phyloP scores from a whole-genome alignment of 2,113 vertebrate genomes.

The Crotalus tigris region DNA sequence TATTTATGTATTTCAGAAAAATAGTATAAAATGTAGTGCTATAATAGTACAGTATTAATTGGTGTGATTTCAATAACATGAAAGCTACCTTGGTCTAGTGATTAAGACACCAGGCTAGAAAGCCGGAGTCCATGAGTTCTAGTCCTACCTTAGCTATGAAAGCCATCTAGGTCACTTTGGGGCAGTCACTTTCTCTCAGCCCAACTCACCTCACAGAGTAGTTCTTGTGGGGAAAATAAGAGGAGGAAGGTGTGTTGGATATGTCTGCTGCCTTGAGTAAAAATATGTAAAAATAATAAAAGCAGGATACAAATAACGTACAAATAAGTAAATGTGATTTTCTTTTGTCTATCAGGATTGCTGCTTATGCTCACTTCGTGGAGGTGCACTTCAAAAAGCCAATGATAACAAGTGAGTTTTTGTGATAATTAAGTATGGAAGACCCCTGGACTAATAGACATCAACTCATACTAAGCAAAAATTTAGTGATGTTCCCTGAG shows the following conservation, averaged over 20 bases:
- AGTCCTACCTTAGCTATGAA: too few species aligned
- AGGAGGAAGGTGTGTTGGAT: background rate
- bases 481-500: background rate
- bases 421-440: background rate
- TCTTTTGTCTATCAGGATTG: constrained; percentile 78
- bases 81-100: too few species aligned
- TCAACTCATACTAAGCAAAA: background rate
- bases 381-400: constrained; percentile 92
- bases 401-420: constrained; percentile 91
- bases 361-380: constrained; percentile 91
- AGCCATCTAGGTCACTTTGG: background rate
- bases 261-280: background rate
- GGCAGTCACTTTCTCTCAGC: background rate
- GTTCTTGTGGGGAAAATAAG: background rate
- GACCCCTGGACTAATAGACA: background rate
- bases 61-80: constrained; percentile 11
- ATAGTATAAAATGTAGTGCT: background rate
- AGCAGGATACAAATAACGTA: background rate
- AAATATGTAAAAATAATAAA: background rate
- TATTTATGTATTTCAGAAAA: background rate
- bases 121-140: too few species aligned
- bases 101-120: too few species aligned
- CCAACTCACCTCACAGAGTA: background rate
- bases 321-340: background rate
- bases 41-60: background rate